A percentile compares a stretch with the other conserved stretches of the same genome.
phyloP scores from a whole-genome alignment of 1,140 invertebrate genomes.

The Vollenhovia emeryi region DNA sequence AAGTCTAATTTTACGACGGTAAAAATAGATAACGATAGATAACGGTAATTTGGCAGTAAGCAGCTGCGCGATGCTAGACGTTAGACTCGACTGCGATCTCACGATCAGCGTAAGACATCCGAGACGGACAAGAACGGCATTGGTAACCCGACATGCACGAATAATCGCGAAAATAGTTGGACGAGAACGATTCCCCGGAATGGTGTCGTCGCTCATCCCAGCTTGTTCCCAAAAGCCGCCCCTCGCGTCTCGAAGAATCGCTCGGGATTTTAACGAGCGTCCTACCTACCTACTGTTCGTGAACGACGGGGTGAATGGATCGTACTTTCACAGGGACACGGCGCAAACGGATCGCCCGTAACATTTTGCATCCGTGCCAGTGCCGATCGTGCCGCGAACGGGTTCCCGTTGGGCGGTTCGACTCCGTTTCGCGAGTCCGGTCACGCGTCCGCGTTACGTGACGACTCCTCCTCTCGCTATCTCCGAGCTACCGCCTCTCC shows the following conservation, averaged over 20 bases:
- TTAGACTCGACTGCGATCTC: conserved; percentile 4
- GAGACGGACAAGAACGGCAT: background rate
- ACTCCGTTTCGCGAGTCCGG: conserved; percentile 48
- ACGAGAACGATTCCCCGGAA: conserved; percentile 13
- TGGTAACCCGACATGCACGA: conserved; percentile 13
- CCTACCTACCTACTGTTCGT: conserved; percentile 34
- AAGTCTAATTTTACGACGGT: background rate
- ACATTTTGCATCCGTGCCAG: conserved; percentile 60
- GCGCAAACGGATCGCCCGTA: conserved; percentile 19
- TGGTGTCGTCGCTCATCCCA: conserved; percentile 16
- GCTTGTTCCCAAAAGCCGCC: background rate
- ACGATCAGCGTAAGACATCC: background rate
- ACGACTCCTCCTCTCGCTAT: conserved; percentile 25
- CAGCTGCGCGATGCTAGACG: background rate
- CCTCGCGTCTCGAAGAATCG: background rate
- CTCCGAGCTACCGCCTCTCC: conserved; percentile 4
- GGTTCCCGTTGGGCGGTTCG: conserved; percentile 8
- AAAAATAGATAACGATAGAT: background rate
- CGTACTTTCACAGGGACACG: background rate
- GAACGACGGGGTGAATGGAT: conserved; percentile 26
- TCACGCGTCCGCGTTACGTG: conserved; percentile 59
- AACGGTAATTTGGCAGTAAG: background rate
- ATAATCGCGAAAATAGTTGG: conserved; percentile 37
- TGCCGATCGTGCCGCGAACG: conserved; percentile 53
- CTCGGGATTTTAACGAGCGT: conserved; percentile 44